These are phyloP conservation scores for Danio jaintianensis DNA, from an alignment of 2,797 vertebrate genomes.

Conservation along the genomic window DNA sequence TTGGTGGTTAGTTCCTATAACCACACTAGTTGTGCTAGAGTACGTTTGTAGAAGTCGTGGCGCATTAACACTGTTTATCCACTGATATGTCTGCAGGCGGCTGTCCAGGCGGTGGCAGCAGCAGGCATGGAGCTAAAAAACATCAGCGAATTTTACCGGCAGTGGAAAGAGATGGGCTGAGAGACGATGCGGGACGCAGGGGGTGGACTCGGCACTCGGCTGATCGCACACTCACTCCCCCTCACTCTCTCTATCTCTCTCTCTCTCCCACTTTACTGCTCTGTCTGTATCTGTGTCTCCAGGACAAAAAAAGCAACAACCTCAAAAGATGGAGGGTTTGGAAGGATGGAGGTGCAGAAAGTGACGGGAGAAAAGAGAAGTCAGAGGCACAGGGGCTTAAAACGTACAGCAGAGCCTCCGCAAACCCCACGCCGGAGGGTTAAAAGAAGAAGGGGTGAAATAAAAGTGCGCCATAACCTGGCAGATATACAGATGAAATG, in stretches of 20 bases:
- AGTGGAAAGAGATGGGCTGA: conserved; percentile 99
- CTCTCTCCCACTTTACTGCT: conserved; percentile 78
- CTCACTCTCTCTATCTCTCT: conserved; percentile 74
- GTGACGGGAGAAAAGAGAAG: conserved; percentile 54
- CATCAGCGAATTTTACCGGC: conserved; percentile 93
- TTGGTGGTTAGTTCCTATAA: too few species aligned
- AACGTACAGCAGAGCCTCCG: conserved; percentile 66
- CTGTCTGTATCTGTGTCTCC: conserved; percentile 81
- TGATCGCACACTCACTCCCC: conserved; percentile 81
- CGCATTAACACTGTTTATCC: not conserved
- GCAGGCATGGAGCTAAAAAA: conserved; percentile 94
- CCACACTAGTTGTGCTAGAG: too few species aligned
- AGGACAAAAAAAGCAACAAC: conserved; percentile 70
- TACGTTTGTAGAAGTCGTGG: too few species aligned
- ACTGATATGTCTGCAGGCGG: conserved; percentile 74
- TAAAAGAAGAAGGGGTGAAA: conserved; percentile 61
- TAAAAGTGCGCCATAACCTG: conserved; percentile 75
- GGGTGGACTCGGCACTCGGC: conserved; percentile 76
- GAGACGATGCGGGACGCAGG: conserved; percentile 59
- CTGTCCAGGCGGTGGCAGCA: conserved; percentile 83
- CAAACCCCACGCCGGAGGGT: conserved; percentile 63
- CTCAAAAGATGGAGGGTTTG: conserved; percentile 63
- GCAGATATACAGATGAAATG: conserved; percentile 75
- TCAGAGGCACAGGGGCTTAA: conserved; percentile 34
- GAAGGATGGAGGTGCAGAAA: conserved; percentile 58